Evolutionary conservation across 2,113 vertebrate species (phyloP).

Genomic region (Tetraodon nigroviridis): DNA sequence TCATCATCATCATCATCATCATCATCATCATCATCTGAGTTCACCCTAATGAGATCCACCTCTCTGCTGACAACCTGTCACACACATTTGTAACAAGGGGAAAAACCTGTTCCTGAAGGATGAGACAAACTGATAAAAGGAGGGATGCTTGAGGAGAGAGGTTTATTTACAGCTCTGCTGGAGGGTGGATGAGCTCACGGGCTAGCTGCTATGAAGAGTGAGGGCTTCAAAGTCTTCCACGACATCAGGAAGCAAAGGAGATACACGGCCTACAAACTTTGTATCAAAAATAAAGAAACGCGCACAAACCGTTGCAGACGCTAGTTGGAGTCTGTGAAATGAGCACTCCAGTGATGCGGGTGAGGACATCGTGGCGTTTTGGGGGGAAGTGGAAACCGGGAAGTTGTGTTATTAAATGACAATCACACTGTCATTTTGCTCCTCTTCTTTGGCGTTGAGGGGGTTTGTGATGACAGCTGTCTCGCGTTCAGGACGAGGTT

Average conservation of each 20-base stretch:
- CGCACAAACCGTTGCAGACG: conserved; percentile 10
- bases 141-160: conserved; percentile 5
- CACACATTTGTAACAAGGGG: conserved; percentile 31
- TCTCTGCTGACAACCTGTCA: conserved; percentile 47
- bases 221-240: conserved; percentile 53
- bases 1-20: too few species aligned
- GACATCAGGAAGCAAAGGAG: neutral
- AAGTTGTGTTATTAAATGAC: conserved; percentile 17
- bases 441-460: conserved; percentile 4
- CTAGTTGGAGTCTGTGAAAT: conserved; percentile 39
- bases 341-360: conserved; percentile 5
- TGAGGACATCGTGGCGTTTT: neutral
- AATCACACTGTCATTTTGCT: conserved; percentile 7
- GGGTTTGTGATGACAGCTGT: conserved; percentile 10
- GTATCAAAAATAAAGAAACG: neutral
- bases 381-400: neutral
- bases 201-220: conserved; percentile 61
- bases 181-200: conserved; percentile 55
- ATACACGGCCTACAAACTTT: too few species aligned
- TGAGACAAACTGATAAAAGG: conserved; percentile 38
- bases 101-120: conserved; percentile 42
- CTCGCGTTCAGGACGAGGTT: neutral
- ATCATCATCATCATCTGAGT: too few species aligned
- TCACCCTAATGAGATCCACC: too few species aligned
- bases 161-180: conserved; percentile 53